Evolutionary conservation across 2,797 vertebrate genomes (phyloP).

Genomic region (Alfaro cultratus): DNA sequence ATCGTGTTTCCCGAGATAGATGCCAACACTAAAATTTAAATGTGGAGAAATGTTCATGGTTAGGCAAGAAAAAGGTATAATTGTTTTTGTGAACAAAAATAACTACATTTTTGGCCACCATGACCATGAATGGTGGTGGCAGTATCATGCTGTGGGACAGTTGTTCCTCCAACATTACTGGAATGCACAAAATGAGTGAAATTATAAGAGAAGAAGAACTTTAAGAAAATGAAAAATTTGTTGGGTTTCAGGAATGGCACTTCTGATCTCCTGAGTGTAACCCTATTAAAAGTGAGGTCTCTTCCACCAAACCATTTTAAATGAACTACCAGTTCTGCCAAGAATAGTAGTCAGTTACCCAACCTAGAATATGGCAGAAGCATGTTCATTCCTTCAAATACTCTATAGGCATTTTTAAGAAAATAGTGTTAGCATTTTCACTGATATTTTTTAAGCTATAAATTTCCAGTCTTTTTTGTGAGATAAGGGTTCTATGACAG

Average conservation of each 20-base stretch:
- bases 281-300: not conserved
- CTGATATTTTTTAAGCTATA: not conserved
- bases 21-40: not conserved
- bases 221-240: too few relatives aligned
- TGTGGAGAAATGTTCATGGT: not conserved
- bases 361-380: not conserved
- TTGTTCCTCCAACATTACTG: too few relatives aligned
- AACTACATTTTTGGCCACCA: not conserved
- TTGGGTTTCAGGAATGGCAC: too few relatives aligned
- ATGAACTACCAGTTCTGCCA: not conserved
- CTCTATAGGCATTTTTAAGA: not conserved
- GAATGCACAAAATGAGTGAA: too few relatives aligned
- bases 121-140: not conserved
- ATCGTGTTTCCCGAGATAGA: not conserved
- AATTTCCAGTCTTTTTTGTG: not conserved
- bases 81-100: too few relatives aligned
- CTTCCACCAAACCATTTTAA: not conserved
- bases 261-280: too few relatives aligned
- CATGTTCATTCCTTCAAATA: not conserved
- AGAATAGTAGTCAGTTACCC: not conserved
- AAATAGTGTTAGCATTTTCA: not conserved
- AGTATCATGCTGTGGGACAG: too few relatives aligned
- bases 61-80: not conserved
- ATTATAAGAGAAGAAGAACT: too few relatives aligned
- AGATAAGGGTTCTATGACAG: too few relatives aligned